A percentile compares a stretch with the other conserved stretches of the same genome.
phyloP scores from a whole-genome alignment of 2,797 vertebrate genomes.

The Sebastes hopkinsi region DNA sequence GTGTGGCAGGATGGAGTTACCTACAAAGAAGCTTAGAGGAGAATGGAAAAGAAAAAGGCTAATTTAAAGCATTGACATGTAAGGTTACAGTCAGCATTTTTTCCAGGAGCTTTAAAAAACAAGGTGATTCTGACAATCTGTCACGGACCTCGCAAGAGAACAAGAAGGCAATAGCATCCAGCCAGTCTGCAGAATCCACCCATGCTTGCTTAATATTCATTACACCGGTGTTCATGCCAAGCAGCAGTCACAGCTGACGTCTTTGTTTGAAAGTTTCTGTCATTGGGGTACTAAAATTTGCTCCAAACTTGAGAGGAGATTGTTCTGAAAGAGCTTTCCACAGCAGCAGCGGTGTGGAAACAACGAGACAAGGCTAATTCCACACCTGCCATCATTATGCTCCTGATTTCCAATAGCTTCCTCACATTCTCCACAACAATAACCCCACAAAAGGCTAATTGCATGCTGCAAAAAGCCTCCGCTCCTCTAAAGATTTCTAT shows the following conservation, averaged over 20 bases:
- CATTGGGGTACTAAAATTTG: conserved; percentile 13
- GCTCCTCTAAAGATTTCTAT: conserved; percentile 24
- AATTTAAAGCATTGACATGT: conserved; percentile 34
- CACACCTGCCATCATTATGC: conserved; percentile 71
- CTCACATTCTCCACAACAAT: conserved; percentile 49
- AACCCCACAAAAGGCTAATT: conserved; percentile 62
- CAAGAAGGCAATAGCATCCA: conserved; percentile 22
- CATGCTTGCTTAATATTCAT: conserved; percentile 57
- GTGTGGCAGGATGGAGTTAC: conserved; percentile 43
- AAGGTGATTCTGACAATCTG: conserved; percentile 58
- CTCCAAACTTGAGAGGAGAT: conserved; percentile 31
- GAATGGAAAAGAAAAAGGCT: conserved; percentile 1
- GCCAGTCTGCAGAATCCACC: conserved; percentile 24
- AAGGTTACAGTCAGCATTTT: conserved; percentile 53
- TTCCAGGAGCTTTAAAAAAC: conserved; percentile 34
- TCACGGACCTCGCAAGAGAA: conserved; percentile 29
- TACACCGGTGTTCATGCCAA: conserved; percentile 23
- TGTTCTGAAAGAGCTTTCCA: conserved; percentile 37
- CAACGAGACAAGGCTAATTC: conserved; percentile 55
- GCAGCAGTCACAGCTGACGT: conserved; percentile 52
- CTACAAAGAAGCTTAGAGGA: conserved; percentile 1
- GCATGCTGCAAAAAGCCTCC: conserved; percentile 32
- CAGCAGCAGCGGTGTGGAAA: conserved; percentile 24
- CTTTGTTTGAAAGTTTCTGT: conserved; percentile 59
- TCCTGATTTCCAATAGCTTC: conserved; percentile 43